Evolutionary conservation across 2,888 invertebrate genomes (phyloP).

Genomic region (Diarsia dahlii): DNA sequence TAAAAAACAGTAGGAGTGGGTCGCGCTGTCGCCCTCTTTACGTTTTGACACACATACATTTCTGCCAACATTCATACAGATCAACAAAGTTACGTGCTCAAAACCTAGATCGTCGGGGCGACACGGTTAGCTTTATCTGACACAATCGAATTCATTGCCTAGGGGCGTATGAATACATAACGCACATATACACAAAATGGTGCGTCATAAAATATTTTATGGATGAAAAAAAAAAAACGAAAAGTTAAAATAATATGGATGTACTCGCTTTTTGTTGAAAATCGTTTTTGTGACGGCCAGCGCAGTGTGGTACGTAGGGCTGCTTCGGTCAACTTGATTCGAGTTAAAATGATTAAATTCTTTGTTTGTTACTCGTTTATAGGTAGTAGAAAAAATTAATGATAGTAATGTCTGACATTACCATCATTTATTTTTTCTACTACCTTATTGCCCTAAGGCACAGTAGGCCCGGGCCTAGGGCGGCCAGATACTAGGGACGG

Average conservation of each 20-base stretch:
- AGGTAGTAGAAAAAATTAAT: neutral
- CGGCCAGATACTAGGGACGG: no score
- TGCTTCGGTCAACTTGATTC: constrained; percentile 13
- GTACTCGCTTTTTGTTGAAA: constrained; percentile 41
- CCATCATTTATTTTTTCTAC: no score
- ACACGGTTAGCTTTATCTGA: constrained; percentile 86
- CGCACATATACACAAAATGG: constrained; percentile 36
- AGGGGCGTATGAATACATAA: constrained; percentile 69
- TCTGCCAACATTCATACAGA: constrained; percentile 78
- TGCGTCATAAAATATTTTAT: constrained; percentile 38
- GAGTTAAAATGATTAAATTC: neutral
- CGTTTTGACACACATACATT: constrained; percentile 80
- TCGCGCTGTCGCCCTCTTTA: constrained; percentile 76
- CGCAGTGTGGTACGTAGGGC: constrained; percentile 39
- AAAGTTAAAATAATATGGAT: constrained; percentile 42
- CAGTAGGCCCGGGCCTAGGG: no score
- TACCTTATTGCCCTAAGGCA: no score
- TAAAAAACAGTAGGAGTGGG: constrained; percentile 67
- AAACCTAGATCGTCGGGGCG: constrained; percentile 86
- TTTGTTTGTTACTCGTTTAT: no score
- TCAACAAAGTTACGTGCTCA: constrained; percentile 82
- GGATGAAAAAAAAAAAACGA: constrained; percentile 44
- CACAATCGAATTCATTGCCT: constrained; percentile 75
- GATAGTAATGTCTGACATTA: no score
- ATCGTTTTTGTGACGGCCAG: constrained; percentile 17